Conservation (phyloP, 2,888 invertebrate genomes). For the Agapostemon virescens region DNA sequence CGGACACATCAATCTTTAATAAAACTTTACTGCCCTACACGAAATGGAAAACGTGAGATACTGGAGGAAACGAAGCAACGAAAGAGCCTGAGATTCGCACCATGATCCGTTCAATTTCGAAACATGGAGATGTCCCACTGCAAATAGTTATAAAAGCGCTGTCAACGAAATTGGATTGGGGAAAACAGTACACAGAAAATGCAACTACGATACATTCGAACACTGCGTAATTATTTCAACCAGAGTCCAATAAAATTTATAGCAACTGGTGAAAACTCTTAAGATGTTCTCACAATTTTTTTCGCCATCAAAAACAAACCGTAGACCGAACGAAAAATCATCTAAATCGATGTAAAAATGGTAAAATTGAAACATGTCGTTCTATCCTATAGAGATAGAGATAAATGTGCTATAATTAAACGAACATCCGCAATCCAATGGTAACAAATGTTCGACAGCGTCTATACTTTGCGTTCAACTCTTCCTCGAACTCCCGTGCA, state of each 20-base stretch:
- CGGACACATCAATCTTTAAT: neutral
- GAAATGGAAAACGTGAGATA: constrained; percentile 3
- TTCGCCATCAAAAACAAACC: neutral
- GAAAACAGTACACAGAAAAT: neutral
- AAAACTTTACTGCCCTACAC: neutral
- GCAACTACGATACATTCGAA: neutral
- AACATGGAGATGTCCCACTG: neutral
- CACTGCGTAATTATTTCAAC: neutral
- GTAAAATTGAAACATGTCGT: neutral
- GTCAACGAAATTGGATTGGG: neutral
- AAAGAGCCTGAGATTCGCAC: neutral
- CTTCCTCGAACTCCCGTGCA: neutral
- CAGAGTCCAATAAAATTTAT: too few species aligned
- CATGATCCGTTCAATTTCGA: neutral
- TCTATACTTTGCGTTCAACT: neutral
- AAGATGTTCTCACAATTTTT: neutral
- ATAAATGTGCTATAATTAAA: neutral
- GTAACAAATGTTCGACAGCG: constrained; percentile 6
- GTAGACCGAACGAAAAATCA: neutral
- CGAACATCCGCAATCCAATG: neutral
- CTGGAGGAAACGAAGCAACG: neutral
- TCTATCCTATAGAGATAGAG: neutral
- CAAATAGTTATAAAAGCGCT: neutral
- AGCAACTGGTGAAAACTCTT: too few species aligned
- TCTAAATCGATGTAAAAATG: neutral